phyloP scores from a whole-genome alignment of 2,113 vertebrate genomes.

The Paraplagusia blochii region DNA sequence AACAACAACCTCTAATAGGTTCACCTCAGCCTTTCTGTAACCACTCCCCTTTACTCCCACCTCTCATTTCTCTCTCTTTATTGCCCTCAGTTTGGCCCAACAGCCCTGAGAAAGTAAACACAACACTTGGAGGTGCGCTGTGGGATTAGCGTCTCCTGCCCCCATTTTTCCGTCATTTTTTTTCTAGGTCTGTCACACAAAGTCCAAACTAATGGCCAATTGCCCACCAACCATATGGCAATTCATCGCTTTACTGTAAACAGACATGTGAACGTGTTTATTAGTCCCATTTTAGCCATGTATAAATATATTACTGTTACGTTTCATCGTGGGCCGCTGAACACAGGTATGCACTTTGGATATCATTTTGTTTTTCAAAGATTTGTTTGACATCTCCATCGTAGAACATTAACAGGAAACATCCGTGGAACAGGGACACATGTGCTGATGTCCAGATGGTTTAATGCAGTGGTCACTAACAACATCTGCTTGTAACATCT shows the following conservation, averaged over 20 bases:
- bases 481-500: slow-evolving; percentile 6
- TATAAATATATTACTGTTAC: background rate
- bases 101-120: slow-evolving; percentile 71
- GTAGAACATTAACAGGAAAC: no score
- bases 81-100: slow-evolving; percentile 57
- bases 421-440: background rate
- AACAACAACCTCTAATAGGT: slow-evolving; percentile 15
- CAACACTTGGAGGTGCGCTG: slow-evolving; percentile 49
- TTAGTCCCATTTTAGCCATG: slow-evolving; percentile 12
- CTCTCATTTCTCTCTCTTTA: slow-evolving; percentile 51
- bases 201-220: slow-evolving; percentile 13
- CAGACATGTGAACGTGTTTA: slow-evolving; percentile 28
- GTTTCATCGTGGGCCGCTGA: background rate
- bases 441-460: background rate
- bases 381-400: no score
- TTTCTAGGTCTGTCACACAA: slow-evolving; percentile 21
- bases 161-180: slow-evolving; percentile 35
- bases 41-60: slow-evolving; percentile 38
- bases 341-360: background rate
- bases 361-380: no score
- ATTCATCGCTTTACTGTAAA: slow-evolving; percentile 28
- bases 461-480: background rate
- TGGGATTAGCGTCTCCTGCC: slow-evolving; percentile 57
- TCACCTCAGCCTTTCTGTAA: slow-evolving; percentile 21
- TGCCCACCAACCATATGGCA: slow-evolving; percentile 10